These are phyloP conservation scores for Macaca nemestrina DNA, from an alignment of 2,113 vertebrate species.

Conservation along the genomic window DNA sequence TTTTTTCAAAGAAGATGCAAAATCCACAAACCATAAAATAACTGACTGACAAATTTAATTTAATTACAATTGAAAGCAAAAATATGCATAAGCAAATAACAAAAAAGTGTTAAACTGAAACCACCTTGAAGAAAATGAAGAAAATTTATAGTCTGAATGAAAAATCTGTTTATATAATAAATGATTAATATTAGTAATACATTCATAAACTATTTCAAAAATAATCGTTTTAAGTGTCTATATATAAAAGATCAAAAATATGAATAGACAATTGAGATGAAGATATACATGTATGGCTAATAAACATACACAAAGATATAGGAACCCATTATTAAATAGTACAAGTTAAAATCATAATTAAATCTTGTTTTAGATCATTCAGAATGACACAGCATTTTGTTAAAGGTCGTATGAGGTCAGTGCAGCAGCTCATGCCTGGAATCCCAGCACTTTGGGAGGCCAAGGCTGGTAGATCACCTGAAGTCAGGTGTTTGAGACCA, in stretches of 20 bases:
- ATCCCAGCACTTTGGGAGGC: too few relatives aligned
- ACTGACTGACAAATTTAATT: background rate
- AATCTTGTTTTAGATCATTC: background rate
- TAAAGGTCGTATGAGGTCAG: background rate
- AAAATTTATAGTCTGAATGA: background rate
- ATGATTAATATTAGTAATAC: background rate
- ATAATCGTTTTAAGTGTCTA: background rate
- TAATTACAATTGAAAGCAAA: background rate
- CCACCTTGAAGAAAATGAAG: background rate
- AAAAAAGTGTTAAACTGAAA: background rate
- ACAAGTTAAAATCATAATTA: background rate
- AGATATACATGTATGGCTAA: background rate
- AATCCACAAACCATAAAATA: background rate
- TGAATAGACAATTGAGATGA: background rate
- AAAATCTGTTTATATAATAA: background rate
- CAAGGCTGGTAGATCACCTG: too few relatives aligned
- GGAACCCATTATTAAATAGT: background rate
- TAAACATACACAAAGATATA: background rate
- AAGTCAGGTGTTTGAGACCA: too few relatives aligned
- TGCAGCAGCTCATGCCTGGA: fast-evolving
- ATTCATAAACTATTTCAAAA: background rate
- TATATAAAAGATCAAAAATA: background rate
- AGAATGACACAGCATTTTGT: background rate
- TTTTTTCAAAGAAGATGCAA: background rate
- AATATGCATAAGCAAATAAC: background rate